Conservation (phyloP, 2,888 invertebrate species). For the Unio delphinus region DNA sequence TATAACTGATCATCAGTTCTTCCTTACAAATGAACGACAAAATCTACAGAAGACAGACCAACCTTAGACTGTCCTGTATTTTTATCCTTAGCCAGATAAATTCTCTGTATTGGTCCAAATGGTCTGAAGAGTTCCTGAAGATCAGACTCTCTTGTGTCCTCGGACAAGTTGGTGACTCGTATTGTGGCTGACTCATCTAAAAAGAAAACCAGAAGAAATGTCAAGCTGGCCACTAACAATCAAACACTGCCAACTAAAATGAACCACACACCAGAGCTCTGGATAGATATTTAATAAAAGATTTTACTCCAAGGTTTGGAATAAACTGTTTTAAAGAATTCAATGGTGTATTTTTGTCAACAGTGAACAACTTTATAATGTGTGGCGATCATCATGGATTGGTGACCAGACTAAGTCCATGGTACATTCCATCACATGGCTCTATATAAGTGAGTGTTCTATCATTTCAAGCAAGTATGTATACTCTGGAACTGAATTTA, state of each 20-base stretch:
- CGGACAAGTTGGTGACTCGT: conserved; percentile 96
- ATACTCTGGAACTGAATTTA: no score
- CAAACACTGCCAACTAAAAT: no score
- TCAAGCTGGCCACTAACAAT: no score
- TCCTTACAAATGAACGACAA: neutral
- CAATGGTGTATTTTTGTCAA: no score
- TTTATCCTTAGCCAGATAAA: conserved; percentile 94
- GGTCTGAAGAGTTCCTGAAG: conserved; percentile 94
- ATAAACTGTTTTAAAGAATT: no score
- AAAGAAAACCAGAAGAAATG: conserved; percentile 2
- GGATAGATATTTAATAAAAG: neutral
- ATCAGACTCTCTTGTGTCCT: conserved; percentile 93
- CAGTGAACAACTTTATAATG: no score
- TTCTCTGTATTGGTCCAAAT: conserved; percentile 92
- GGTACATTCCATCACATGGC: no score
- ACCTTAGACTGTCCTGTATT: conserved; percentile 74
- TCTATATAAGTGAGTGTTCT: no score
- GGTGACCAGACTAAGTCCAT: no score
- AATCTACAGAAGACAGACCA: neutral
- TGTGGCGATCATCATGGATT: no score
- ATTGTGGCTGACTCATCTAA: conserved; percentile 82
- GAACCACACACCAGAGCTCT: no score
- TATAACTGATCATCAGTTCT: neutral
- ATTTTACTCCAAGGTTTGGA: neutral
- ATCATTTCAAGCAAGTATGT: no score